These are phyloP conservation scores for Pelodytes ibericus DNA, from an alignment of 2,797 vertebrate species.

Conservation along the genomic window DNA sequence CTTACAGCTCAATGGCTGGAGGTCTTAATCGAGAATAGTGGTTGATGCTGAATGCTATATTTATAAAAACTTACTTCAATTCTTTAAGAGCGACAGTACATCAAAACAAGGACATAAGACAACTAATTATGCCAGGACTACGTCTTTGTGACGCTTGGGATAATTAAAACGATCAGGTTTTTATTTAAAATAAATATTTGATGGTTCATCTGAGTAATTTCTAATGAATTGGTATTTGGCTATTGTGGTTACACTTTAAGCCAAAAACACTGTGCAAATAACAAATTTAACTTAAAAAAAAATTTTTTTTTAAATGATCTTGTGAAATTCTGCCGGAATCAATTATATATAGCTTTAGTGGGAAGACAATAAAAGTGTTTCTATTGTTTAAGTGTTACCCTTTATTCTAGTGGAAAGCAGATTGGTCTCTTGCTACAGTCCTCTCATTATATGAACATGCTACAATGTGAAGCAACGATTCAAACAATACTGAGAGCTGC, in stretches of 20 bases:
- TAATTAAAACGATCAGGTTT: background rate
- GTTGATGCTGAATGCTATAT: background rate
- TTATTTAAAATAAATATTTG: background rate
- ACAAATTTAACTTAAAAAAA: background rate
- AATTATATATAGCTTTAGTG: background rate
- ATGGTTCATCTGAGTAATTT: background rate
- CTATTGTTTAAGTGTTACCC: background rate
- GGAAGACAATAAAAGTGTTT: background rate
- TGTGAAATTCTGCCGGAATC: background rate
- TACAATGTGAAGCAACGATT: background rate
- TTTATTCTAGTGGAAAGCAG: background rate
- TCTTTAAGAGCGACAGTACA: background rate
- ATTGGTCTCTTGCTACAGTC: background rate
- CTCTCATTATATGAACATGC: background rate
- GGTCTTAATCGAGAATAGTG: background rate
- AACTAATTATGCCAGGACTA: background rate
- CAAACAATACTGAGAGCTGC: background rate
- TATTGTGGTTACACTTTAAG: background rate
- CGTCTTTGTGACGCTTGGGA: background rate
- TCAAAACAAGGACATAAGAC: background rate
- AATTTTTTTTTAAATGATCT: background rate
- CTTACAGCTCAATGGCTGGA: background rate
- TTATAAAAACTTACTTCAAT: no score
- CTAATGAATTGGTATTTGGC: background rate
- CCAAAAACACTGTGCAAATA: background rate